Evolutionary conservation across 2,113 vertebrate species (phyloP).

Genomic region (Vimba vimba): DNA sequence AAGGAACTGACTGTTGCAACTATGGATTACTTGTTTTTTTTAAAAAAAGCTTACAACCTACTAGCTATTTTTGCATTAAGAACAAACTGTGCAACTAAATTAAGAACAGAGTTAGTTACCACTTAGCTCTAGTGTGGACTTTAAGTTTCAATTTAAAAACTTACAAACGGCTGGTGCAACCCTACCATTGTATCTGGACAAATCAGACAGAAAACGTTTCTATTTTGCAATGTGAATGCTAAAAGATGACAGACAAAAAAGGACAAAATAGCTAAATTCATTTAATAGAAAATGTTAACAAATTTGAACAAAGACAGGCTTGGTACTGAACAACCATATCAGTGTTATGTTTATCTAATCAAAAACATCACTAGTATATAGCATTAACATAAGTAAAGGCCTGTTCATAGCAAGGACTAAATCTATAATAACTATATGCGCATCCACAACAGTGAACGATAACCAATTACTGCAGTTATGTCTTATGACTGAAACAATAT

Average conservation of each 20-base stretch:
- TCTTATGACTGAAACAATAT: too few species aligned
- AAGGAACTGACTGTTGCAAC: too few species aligned
- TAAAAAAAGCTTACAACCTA: fast-evolving
- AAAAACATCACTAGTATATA: background rate
- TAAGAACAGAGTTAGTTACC: background rate
- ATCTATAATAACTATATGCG: background rate
- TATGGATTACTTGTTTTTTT: too few species aligned
- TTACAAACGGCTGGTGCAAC: background rate
- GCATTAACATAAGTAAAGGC: background rate
- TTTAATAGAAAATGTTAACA: conserved; percentile 34
- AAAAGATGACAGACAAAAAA: background rate
- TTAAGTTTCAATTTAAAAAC: background rate
- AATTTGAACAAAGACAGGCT: background rate
- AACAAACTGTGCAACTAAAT: too few species aligned
- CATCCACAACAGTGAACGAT: background rate
- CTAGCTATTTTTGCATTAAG: too few species aligned
- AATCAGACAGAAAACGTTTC: background rate
- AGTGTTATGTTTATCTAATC: background rate
- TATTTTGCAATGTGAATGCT: background rate
- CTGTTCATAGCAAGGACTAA: background rate
- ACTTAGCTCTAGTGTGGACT: background rate
- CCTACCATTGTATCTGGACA: background rate
- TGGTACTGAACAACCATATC: background rate
- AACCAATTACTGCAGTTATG: background rate
- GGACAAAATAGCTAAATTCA: background rate